Percentiles rank a stretch among this genome's conserved stretches.
Evolutionary conservation across 1,140 invertebrate species (phyloP).

Genomic region (roundworm (Caenorhabditis elegans)): DNA sequence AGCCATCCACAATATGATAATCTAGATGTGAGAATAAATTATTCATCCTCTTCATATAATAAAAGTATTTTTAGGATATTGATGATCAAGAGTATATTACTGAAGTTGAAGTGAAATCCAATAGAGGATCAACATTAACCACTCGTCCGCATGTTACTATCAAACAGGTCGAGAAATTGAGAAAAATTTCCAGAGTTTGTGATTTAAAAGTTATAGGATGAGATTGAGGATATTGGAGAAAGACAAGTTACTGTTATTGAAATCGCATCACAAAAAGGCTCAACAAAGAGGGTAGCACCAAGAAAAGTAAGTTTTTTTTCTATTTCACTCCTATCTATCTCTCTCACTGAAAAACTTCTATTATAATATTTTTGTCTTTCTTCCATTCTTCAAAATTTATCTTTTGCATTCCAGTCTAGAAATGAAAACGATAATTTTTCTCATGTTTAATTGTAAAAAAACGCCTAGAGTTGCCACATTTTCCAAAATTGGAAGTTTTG

Average conservation of each 20-base stretch:
- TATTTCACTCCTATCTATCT: too few relatives aligned
- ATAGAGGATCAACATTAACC: neutral
- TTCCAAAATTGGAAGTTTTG: too few relatives aligned
- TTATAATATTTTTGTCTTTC: neutral
- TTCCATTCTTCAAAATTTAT: too few relatives aligned
- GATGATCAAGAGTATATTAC: neutral
- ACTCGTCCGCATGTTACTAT: neutral
- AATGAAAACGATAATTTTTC: too few relatives aligned
- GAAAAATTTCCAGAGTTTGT: neutral
- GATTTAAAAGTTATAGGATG: neutral
- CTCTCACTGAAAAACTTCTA: too few relatives aligned
- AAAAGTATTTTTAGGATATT: neutral
- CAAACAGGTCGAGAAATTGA: neutral
- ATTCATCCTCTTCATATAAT: too few relatives aligned
- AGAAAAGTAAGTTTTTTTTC: neutral
- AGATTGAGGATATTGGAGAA: neutral
- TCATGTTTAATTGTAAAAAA: too few relatives aligned
- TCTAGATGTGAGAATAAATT: too few relatives aligned
- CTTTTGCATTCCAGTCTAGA: too few relatives aligned
- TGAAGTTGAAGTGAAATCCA: neutral
- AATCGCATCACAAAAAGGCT: neutral
- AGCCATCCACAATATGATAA: too few relatives aligned
- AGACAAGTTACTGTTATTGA: neutral
- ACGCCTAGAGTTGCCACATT: too few relatives aligned
- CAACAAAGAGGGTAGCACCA: neutral